phyloP scores from a whole-genome alignment of 2,888 invertebrate species.

The Seira sanloemensis region DNA sequence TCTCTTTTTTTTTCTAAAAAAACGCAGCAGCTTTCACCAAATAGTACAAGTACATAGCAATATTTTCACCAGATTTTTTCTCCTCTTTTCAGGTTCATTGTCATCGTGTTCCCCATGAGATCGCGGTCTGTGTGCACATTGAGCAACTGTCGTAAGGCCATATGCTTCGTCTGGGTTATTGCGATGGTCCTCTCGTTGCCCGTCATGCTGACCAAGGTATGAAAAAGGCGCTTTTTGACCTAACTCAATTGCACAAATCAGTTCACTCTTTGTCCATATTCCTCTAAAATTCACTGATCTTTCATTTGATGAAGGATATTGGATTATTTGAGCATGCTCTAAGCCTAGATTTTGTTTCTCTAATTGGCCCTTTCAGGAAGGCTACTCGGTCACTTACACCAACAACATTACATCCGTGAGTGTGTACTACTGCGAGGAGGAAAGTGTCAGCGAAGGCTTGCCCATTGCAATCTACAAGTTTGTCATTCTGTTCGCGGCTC shows the following conservation, averaged over 20 bases:
- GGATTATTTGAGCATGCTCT: no score
- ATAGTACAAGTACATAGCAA: no score
- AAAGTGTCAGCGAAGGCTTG: conserved; percentile 72
- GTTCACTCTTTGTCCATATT: no score
- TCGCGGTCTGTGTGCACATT: conserved; percentile 78
- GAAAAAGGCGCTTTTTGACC: no score
- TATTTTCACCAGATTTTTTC: no score
- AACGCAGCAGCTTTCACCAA: no score
- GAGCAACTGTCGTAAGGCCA: conserved; percentile 77
- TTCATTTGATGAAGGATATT: no score
- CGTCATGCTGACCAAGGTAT: conserved; percentile 77
- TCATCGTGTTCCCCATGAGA: conserved; percentile 78
- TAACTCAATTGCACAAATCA: no score
- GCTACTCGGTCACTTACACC: conserved; percentile 74
- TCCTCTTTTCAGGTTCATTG: conserved; percentile 76
- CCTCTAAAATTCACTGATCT: no score
- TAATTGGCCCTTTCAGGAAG: conserved; percentile 61
- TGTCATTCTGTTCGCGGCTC: conserved; percentile 75
- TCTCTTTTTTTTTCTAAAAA: no score
- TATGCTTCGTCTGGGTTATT: conserved; percentile 77
- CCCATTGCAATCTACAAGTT: conserved; percentile 75
- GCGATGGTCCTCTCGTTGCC: conserved; percentile 77
- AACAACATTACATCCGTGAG: conserved; percentile 75
- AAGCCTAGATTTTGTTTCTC: no score
- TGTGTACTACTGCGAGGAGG: conserved; percentile 75